Conservation (phyloP, 2,113 vertebrate genomes). For the Thomomys bottae region DNA sequence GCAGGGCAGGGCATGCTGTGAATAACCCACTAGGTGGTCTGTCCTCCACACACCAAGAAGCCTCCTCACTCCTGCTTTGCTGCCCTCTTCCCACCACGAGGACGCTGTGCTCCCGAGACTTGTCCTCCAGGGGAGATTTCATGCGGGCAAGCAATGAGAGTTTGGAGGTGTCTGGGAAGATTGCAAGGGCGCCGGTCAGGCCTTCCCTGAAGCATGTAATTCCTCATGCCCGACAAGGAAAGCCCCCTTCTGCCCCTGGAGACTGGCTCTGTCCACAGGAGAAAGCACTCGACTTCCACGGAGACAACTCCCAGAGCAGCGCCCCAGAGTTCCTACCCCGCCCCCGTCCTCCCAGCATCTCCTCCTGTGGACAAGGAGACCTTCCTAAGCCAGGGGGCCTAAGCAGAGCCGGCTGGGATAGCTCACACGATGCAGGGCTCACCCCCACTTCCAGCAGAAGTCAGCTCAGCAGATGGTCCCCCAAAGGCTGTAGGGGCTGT, state of each 20-base stretch:
- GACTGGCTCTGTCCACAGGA: not conserved
- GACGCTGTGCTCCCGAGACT: not conserved
- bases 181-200: not conserved
- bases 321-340: not conserved
- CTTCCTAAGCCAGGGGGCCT: not conserved
- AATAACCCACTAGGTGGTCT: not conserved
- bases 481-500: too few species aligned
- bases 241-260: not conserved
- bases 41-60: not conserved
- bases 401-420: not conserved
- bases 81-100: not conserved
- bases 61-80: not conserved
- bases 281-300: not conserved
- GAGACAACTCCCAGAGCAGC: too few species aligned
- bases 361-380: too few species aligned
- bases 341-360: too few species aligned
- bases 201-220: not conserved
- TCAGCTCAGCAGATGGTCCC: too few species aligned
- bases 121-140: constrained; percentile 18
- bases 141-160: constrained; percentile 44
- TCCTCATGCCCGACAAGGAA: constrained; percentile 4
- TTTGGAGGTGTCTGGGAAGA: not conserved
- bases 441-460: constrained; percentile 5
- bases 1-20: not conserved
- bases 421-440: not conserved